These are phyloP conservation scores for Pelosia muscerda DNA, from an alignment of 2,888 invertebrate genomes.

Conservation along the genomic window DNA sequence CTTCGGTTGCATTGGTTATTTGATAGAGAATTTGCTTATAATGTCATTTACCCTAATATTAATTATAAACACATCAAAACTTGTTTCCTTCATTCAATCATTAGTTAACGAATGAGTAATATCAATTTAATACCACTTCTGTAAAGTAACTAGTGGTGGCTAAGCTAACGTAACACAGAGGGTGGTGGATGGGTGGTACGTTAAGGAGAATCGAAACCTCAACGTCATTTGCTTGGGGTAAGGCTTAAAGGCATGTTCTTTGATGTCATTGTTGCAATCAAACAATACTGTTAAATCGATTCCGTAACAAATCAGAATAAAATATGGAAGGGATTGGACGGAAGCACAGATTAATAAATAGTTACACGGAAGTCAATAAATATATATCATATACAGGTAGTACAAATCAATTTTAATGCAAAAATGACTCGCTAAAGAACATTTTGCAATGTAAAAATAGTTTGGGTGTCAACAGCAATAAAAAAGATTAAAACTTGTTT, in stretches of 20 bases:
- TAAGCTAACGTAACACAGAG: not conserved
- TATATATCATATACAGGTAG: not conserved
- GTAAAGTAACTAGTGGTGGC: not conserved
- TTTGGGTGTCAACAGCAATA: not conserved
- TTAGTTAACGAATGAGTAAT: not conserved
- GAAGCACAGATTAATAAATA: too few species aligned
- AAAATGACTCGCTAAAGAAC: not conserved
- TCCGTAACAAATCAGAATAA: not conserved
- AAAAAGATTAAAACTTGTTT: not conserved
- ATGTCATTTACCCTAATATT: not conserved
- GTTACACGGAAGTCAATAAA: not conserved
- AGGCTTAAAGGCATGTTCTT: not conserved
- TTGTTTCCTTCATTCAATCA: not conserved
- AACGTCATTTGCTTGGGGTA: conserved; percentile 1
- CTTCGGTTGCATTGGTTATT: too few species aligned
- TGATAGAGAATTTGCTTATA: too few species aligned
- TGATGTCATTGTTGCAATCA: not conserved
- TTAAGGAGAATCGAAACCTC: conserved; percentile 1
- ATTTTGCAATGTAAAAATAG: not conserved
- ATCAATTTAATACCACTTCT: not conserved
- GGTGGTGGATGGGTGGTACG: not conserved
- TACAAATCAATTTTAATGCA: not conserved
- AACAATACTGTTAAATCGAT: not conserved
- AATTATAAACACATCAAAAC: not conserved
- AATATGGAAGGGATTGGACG: not conserved